Evolutionary conservation across 2,113 vertebrate genomes (phyloP), one percentile per base, ranked within the genome.

Genomic region (Rhabdornis inornatus): DNA sequence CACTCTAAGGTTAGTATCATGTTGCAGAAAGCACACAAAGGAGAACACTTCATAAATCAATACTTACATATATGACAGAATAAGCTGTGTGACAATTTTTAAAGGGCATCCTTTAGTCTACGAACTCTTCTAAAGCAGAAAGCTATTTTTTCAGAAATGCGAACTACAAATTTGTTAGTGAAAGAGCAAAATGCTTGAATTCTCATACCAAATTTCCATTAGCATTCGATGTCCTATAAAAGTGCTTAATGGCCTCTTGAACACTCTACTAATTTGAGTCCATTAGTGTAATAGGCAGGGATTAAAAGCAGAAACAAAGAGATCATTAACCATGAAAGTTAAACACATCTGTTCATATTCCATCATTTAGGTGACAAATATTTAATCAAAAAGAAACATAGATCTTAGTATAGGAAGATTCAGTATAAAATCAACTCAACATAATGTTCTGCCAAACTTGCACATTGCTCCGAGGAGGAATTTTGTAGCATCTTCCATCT

Each of bases 241-340:
- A 92, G 25, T 60, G 40, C 47, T 60, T 95, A 90, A 95, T 90
- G 70, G 76, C 66, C 93, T 95, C 94, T 97, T 94, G 79, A 95
- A 92, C 39, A 91, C 50, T 49, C 8, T 63, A 80, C 89, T 76
- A 90, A 93, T 97, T 95, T 94, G 88, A 95, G 78, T 90, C 89
- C 92, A 94, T 97, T 95, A 95, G 50, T 86, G 35, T 92, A 96
- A 96, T 87, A 92, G 74, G 47, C 61, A 87, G 76, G 52, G 78
- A 93, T 92, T 96, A 93, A 97, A 93, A 91, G 70, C 64, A 93
- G 89, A 96, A 96, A 96, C 90, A 92, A 78, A 91, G 90, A 93
- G 44, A 91, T 80, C 79, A 95, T 97, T 95, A 96, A 71, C 91
- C 28, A 83, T 83, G 75, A 44, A 97, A 94, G 83, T 82, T 94